Conservation (phyloP, 1,140 invertebrate genomes). For the Pectinophora gossypiella region DNA sequence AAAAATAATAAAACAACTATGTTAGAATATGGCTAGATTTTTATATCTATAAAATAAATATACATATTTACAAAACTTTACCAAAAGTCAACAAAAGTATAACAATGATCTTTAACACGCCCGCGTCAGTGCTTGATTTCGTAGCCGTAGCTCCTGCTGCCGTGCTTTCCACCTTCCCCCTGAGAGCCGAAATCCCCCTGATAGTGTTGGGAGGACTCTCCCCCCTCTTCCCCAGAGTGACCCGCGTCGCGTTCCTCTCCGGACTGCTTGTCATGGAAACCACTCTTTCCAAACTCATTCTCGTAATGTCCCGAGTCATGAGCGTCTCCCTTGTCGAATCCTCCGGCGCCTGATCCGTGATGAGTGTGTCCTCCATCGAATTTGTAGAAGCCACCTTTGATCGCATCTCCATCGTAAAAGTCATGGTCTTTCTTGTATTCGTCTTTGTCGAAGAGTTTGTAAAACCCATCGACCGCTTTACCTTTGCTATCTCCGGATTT, state of each 20-base stretch:
- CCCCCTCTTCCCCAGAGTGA: constrained; percentile 62
- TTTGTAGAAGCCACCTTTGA: constrained; percentile 77
- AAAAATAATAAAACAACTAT: not conserved
- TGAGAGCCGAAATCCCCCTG: constrained; percentile 58
- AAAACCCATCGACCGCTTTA: constrained; percentile 79
- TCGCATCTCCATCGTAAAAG: constrained; percentile 80
- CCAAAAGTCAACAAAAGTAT: constrained; percentile 53
- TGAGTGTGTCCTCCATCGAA: constrained; percentile 68
- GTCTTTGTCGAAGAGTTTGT: constrained; percentile 81
- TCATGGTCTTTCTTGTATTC: constrained; percentile 82
- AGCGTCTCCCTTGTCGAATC: constrained; percentile 66
- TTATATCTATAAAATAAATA: constrained; percentile 41
- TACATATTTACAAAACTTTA: constrained; percentile 64
- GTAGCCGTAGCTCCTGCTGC: constrained; percentile 61
- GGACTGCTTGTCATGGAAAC: constrained; percentile 65
- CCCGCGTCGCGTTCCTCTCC: constrained; percentile 50
- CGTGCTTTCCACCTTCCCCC: constrained; percentile 44
- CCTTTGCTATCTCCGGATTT: constrained; percentile 80
- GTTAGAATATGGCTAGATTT: constrained; percentile 28
- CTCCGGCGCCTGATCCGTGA: constrained; percentile 65
- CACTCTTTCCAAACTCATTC: constrained; percentile 56
- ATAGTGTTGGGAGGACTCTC: constrained; percentile 54
- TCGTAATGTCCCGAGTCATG: constrained; percentile 69
- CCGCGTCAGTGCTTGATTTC: constrained; percentile 45
- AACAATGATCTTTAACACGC: constrained; percentile 37